Conservation (phyloP, 2,797 vertebrate genomes). For the Micrastur ruficollis region DNA sequence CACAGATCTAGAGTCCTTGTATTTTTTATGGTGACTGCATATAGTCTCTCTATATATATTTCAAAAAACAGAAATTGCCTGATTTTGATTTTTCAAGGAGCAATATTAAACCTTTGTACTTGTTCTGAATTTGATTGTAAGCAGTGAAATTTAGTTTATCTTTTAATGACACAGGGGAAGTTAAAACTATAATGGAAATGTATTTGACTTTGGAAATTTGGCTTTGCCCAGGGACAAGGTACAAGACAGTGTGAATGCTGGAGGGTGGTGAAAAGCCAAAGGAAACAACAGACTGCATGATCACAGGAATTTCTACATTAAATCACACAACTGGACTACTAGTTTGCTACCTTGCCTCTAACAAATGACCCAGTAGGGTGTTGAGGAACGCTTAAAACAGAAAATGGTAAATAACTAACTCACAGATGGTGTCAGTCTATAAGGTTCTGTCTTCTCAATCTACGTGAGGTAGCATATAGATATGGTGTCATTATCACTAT, state of each 20-base stretch:
- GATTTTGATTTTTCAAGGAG: not conserved
- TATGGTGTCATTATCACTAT: not conserved
- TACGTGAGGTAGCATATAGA: not conserved
- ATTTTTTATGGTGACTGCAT: not conserved
- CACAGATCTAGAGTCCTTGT: rapidly evolving
- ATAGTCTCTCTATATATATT: not conserved
- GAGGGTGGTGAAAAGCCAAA: not conserved
- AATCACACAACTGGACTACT: not conserved
- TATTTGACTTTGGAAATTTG: not conserved
- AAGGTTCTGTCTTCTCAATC: not conserved
- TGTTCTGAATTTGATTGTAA: not conserved
- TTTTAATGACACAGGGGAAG: not conserved
- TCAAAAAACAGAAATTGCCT: not conserved
- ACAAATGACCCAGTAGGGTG: not conserved
- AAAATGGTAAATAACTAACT: not conserved
- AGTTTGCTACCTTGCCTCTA: not conserved
- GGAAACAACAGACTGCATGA: not conserved
- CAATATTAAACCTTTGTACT: not conserved
- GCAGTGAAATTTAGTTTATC: not conserved
- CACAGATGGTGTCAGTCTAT: rapidly evolving
- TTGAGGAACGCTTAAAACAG: not conserved
- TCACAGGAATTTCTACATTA: not conserved
- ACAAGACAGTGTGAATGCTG: not conserved
- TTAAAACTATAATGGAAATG: not conserved
- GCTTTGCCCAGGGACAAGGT: not conserved